Conservation (phyloP, 2,888 invertebrate species). For the Chouioia cunea region DNA sequence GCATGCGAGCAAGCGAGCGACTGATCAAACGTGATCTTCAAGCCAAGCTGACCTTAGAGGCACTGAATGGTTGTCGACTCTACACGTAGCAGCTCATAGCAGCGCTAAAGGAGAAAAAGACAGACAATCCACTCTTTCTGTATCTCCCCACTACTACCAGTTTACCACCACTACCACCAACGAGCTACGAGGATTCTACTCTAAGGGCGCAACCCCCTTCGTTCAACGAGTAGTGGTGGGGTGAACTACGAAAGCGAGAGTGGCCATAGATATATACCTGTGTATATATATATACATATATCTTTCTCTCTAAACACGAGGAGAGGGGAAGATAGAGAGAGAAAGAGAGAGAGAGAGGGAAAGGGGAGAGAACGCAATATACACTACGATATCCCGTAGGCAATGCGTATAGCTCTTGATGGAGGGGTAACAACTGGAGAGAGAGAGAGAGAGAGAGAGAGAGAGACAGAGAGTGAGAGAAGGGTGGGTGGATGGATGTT, state of each 20-base stretch:
- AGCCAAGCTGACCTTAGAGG: conserved; percentile 75
- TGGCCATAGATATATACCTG: no score
- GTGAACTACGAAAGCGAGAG: no score
- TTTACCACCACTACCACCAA: conserved; percentile 49
- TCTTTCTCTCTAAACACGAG: no score
- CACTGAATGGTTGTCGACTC: conserved; percentile 69
- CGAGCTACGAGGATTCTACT: conserved; percentile 54
- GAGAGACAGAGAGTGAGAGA: neutral
- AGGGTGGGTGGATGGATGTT: conserved; percentile 11
- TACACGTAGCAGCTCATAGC: conserved; percentile 61
- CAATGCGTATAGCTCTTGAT: no score
- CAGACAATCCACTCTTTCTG: no score
- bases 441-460: conserved; percentile 30
- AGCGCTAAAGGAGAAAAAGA: no score
- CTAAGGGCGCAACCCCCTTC: conserved; percentile 54
- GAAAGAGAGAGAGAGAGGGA: conserved; percentile 52
- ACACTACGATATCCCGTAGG: no score
- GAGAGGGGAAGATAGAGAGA: conserved; percentile 73
- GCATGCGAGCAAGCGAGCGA: no score
- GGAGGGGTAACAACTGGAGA: conserved; percentile 8
- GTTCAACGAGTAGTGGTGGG: no score
- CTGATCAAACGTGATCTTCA: no score
- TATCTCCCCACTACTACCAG: conserved; percentile 54
- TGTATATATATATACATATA: no score
- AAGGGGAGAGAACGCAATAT: conserved; percentile 9